A percentile compares a stretch with the other conserved stretches of the same genome.
These are phyloP conservation scores for Coranthus polyacanthus DNA, from an alignment of 2,797 vertebrate species.

Conservation along the genomic window DNA sequence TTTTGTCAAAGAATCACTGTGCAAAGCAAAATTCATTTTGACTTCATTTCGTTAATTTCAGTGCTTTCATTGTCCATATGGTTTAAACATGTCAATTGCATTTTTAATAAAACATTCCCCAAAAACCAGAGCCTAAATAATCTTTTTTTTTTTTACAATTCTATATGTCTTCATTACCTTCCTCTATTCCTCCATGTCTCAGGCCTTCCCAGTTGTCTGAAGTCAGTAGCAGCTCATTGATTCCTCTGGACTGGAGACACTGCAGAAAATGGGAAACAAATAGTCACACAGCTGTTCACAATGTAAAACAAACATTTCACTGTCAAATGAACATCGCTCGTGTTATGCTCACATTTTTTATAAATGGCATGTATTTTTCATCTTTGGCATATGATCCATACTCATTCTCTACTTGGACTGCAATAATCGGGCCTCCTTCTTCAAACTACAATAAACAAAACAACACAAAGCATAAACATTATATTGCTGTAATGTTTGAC, in stretches of 20 bases:
- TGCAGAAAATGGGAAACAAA: constrained; percentile 60
- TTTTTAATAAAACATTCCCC: no score
- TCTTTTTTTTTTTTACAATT: no score
- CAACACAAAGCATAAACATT: not conserved
- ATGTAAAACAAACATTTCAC: not conserved
- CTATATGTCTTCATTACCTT: constrained; percentile 82
- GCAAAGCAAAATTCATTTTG: not conserved
- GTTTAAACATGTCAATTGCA: no score
- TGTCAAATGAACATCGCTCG: not conserved
- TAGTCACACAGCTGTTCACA: not conserved
- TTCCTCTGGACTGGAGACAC: constrained; percentile 88
- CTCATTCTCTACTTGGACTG: constrained; percentile 95
- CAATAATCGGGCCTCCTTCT: constrained; percentile 92
- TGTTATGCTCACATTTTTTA: constrained; percentile 84
- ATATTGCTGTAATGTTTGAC: not conserved
- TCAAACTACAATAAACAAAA: constrained; percentile 84
- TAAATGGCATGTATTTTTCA: constrained; percentile 87
- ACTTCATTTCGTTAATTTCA: no score
- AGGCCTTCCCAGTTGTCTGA: constrained; percentile 89
- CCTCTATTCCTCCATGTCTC: constrained; percentile 81
- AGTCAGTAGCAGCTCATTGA: constrained; percentile 91
- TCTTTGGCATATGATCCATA: constrained; percentile 94
- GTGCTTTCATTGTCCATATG: no score
- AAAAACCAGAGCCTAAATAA: no score
- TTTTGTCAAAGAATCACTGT: not conserved